Evolutionary conservation across 2,888 invertebrate genomes (phyloP), one percentile per base, ranked within the genome.

Genomic region (Oxytorus armatus): DNA sequence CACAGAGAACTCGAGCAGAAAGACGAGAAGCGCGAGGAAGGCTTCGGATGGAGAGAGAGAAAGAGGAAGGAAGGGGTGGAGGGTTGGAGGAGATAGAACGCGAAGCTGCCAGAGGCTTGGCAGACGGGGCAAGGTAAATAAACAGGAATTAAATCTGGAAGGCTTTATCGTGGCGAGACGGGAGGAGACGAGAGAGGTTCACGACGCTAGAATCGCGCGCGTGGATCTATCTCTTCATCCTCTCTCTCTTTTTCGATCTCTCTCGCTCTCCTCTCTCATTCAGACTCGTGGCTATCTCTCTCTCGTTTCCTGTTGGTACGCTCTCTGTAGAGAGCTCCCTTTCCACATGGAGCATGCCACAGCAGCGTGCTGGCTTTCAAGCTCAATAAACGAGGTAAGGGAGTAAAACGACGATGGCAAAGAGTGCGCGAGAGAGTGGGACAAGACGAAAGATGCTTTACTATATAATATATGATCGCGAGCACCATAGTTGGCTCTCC

Each of bases 81-180:
- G 75, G 72, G 76, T 78, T 79, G 79, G 81, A 84, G 82, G 83
- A 66, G 72, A 80, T 75, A 79, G 81, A 83, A 77, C 76, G 75
- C 75, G 79, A 76, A 83, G 79, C 79, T 74, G 79, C 79, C 81
- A 77, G 83, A 82, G 80, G 83, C 84, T 83, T 82, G 83, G 83
- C 83, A 84, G 83, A 85, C 84, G 82, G 76, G 79, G 81, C 65
- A 89, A 89, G 87, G 89, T 89, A 91, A 91, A 91, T 91, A 91
- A 91, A 91, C 90, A 88, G 84, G 89, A 91, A 91, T 91, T 90
- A 91, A 91, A 91, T 91, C 88, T 88, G 89, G 90, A 89, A 86
- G 84, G 87, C 87, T 90, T 88, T 88, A 88, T 87, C 86, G 84
- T 76, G 73, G 79, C 73, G 75, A 85, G 78, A 82, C 77, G 69